phyloP scores from a whole-genome alignment of 92 coral and sea anemone genomes.

The Zoanthus sansibaricus region DNA sequence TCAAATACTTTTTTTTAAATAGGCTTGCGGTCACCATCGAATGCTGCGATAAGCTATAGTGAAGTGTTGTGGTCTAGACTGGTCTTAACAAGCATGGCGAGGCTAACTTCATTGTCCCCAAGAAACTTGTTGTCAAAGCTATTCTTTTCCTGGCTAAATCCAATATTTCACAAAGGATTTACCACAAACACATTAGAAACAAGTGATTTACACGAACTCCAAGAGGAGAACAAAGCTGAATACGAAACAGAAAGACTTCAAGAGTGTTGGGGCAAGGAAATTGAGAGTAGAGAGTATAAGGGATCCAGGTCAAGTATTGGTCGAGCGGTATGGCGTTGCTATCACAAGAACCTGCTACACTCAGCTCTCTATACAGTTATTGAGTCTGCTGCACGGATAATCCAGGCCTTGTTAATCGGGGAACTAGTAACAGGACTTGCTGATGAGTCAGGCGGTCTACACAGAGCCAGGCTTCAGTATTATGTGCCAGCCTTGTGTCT shows the following conservation, averaged over 20 bases:
- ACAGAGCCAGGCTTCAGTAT: constrained; percentile 1
- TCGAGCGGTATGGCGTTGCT: constrained; percentile 43
- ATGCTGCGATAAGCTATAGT: background rate
- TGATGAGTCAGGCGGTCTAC: constrained; percentile 3
- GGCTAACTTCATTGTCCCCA: background rate
- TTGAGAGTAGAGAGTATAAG: background rate
- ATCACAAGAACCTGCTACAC: background rate
- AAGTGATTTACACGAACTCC: constrained; percentile 5
- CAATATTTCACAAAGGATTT: constrained; percentile 40
- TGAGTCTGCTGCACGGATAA: constrained; percentile 16
- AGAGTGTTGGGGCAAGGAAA: constrained; percentile 18
- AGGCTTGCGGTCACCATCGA: background rate
- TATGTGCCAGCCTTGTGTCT: constrained; percentile 39
- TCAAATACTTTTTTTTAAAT: background rate
- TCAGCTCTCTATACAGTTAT: constrained; percentile 27
- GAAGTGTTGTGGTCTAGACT: background rate
- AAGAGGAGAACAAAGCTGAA: constrained; percentile 39
- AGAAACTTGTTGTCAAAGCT: constrained; percentile 10
- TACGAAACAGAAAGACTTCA: constrained; percentile 17
- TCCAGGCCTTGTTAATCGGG: constrained; percentile 41
- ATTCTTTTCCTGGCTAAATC: constrained; percentile 38
- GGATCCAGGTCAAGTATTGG: constrained; percentile 20
- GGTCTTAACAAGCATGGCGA: background rate
- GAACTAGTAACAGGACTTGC: constrained; percentile 32
- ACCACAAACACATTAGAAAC: background rate